phyloP scores from a whole-genome alignment of 2,797 vertebrate genomes.

The Pangasius macronema region DNA sequence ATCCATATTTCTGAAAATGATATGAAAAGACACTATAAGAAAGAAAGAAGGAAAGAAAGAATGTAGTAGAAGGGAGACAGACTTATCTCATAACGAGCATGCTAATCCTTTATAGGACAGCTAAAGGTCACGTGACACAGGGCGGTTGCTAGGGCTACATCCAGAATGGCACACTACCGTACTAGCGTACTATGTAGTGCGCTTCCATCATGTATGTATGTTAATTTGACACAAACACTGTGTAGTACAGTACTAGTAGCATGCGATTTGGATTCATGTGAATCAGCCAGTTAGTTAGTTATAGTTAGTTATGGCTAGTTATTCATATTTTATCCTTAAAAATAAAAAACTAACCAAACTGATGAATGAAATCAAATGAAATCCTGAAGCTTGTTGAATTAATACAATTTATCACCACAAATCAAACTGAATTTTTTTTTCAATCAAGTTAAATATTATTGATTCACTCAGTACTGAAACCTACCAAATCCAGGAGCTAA shows the following conservation, averaged over 20 bases:
- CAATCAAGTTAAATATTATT: not conserved
- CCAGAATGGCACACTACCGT: not conserved
- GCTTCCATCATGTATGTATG: not conserved
- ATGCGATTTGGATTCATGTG: not conserved
- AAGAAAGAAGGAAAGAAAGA: constrained; percentile 4
- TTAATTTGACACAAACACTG: not conserved
- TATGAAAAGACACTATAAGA: not conserved
- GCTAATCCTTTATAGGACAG: not conserved
- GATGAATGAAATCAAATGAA: not conserved
- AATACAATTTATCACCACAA: not conserved
- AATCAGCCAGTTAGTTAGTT: not conserved
- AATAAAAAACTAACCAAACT: not conserved
- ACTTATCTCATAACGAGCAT: not conserved
- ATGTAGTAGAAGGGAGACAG: not conserved
- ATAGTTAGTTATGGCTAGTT: not conserved
- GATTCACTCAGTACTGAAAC: no score
- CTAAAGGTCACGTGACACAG: not conserved
- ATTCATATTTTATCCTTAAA: not conserved
- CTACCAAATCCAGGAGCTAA: no score
- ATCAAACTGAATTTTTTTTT: not conserved
- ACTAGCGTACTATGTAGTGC: not conserved
- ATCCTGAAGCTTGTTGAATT: not conserved
- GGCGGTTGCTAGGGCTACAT: not conserved
- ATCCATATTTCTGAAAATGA: constrained; percentile 57
- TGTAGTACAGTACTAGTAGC: not conserved